Base-by-base conservation (phyloP, 2,797 vertebrate species). In the Cygnus olor region DNA sequence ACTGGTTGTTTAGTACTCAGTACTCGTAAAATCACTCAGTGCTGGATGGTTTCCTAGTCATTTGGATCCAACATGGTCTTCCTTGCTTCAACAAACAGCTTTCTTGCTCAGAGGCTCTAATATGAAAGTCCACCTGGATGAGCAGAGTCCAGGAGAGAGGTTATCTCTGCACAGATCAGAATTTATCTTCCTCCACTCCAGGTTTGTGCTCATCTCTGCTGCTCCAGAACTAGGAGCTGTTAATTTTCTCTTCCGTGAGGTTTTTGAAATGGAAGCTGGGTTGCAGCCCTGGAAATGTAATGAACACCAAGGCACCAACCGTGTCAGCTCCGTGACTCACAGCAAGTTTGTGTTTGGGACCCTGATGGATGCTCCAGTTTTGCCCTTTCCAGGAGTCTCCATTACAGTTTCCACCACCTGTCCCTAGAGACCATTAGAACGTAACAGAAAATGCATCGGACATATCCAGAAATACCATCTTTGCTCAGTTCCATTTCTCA, bases 131-230 rank as follows among this genome's bases (percentile, higher is more conserved):
- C 32, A 64, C n/a, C 36, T 65, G 22, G 30, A 77, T 93, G 72
- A 82, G 42, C 28, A 88, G n/a, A 51, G 36, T 22, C 19, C 1
- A 17, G 56, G 30, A 85, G 9, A 91, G 0, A 2, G 0, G n/a
- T 22, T 19, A 32, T 6, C 49, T 79, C 14, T 27, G 44, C 25
- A 64, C n/a, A 17, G 40, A 22, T 64, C 30, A 34, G 40, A 70
- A 86, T 30, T 64, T 10, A 2, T 16, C 44, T 15, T 81, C 47
- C n/a, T 64, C 14, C 3, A 0, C 49, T 42, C 24, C 1, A 0
- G 17, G 16, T 24, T 22, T 49, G 47, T 54, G 68, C 4, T 65
- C 66, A 69, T 54, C 38, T 4, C 15, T 0, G 0, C 20, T 69
- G 72, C 56, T 64, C 24, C 71, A 58, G 21, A 58, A 82, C 34